Evolutionary conservation across 2,888 invertebrate genomes (phyloP), one percentile per base, ranked within the genome.

Genomic region (Acanthacorydalis orientalis): DNA sequence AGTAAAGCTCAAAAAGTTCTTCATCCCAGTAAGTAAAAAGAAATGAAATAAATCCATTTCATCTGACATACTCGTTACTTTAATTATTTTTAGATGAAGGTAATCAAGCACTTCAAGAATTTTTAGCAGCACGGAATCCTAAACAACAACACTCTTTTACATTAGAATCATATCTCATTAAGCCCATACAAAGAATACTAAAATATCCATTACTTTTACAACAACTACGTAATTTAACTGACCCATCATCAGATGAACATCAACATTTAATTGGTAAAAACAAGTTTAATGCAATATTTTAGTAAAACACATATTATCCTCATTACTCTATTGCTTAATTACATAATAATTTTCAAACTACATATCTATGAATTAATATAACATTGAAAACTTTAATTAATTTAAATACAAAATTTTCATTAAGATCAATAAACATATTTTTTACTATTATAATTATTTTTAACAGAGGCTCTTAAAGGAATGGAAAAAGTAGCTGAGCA

Each of bases 401-500:
- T 12, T 3, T 9, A 37, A 37, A 37, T 37, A 9, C 37, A 37
- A 37, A 37, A 14, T 37, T 12, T 23, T 2, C 23, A 4, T 23
- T 37, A 37, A 37, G 1, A 32, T 31, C 9, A 35, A n/a, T 42
- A 8, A 23, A 23, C 16, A 11, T 42, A 12, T 31, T 42, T 12
- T 32, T 4, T 33, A 16, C 12, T 35, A 31, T 46, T 35, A 46
- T 38, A 10, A 16, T 41, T 41, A 55, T 39, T 38, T 49, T 53
- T 68, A 68, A 53, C 77, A 90, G 92, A 93, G 78, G 91, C 93
- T 55, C 75, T 93, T 48, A 89, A 91, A 67, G 93, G 91, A 55
- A 96, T 96, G 95, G 95, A 96, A 65, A 91, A 93, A 68, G 96
- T 96, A 57, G 96, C 96, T 43, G 95, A 96, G 69, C 96, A 97